Conservation (phyloP, 2,113 vertebrate genomes). For the Cheirogaleus medius region DNA sequence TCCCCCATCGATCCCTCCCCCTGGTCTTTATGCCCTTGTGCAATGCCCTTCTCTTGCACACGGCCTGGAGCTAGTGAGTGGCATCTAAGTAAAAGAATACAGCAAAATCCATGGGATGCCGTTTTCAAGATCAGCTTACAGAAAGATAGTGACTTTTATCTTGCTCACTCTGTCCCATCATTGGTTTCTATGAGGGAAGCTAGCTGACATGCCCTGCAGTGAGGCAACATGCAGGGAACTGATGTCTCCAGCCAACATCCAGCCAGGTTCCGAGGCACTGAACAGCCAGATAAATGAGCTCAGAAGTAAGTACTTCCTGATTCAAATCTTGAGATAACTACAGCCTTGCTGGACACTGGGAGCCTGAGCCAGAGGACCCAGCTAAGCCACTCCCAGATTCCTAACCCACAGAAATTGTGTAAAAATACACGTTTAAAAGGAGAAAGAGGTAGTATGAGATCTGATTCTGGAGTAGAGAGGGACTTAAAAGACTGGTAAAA, state of each 20-base stretch:
- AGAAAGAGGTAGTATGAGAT: not conserved
- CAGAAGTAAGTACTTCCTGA: not conserved
- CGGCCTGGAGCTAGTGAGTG: not conserved
- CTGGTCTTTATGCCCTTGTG: not conserved
- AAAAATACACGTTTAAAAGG: not conserved
- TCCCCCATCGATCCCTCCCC: too few relatives aligned
- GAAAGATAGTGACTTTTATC: not conserved
- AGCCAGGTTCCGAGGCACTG: not conserved
- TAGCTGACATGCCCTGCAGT: too few relatives aligned
- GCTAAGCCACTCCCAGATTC: not conserved
- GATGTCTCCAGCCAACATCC: not conserved
- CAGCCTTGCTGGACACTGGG: fast-evolving
- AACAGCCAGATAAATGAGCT: not conserved
- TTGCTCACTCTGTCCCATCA: not conserved
- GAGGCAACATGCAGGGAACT: not conserved
- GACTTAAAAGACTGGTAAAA: not conserved
- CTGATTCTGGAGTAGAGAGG: not conserved
- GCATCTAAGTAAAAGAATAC: not conserved
- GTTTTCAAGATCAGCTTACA: not conserved
- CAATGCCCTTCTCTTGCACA: not conserved
- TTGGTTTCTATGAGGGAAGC: not conserved
- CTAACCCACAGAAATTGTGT: not conserved
- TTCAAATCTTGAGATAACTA: not conserved
- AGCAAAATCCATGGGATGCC: not conserved
- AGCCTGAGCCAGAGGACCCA: not conserved